Percentiles rank a stretch among this genome's conserved stretches.
Conservation (phyloP, 1,140 invertebrate species). For the Gryllus bimaculatus region DNA sequence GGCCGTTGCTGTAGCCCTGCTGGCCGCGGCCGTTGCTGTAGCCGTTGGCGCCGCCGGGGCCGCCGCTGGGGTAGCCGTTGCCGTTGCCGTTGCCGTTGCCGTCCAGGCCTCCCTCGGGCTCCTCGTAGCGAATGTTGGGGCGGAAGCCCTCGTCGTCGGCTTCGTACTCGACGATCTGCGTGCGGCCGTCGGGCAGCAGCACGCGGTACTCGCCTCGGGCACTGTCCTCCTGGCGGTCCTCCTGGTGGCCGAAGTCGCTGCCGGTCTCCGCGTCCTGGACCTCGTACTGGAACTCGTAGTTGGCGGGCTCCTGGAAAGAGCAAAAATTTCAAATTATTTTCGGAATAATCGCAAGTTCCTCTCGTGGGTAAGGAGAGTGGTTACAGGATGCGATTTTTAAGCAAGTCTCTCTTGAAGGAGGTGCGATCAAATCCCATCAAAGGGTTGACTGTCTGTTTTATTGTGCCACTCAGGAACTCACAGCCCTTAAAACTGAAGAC, state of each 20-base stretch:
- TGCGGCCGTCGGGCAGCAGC: conserved; percentile 73
- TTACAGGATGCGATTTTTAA: too few species aligned
- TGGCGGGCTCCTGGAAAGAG: conserved; percentile 49
- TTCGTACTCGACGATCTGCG: conserved; percentile 74
- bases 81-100: background rate
- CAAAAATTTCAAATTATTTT: background rate
- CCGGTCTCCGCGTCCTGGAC: conserved; percentile 67
- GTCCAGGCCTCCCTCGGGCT: background rate
- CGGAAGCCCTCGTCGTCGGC: conserved; percentile 54
- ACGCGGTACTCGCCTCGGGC: conserved; percentile 77
- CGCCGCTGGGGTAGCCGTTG: background rate
- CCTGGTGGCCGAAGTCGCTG: conserved; percentile 69
- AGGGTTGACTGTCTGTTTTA: too few species aligned
- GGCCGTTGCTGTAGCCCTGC: background rate
- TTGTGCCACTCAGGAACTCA: too few species aligned
- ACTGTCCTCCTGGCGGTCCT: conserved; percentile 66
- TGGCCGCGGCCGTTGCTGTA: background rate
- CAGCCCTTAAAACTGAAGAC: too few species aligned
- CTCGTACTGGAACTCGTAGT: conserved; percentile 78
- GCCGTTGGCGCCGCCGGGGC: background rate
- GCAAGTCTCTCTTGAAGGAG: too few species aligned
- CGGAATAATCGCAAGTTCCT: background rate
- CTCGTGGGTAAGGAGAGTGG: background rate
- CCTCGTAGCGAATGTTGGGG: background rate
- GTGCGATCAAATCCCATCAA: too few species aligned